Evolutionary conservation across 2,888 invertebrate species (phyloP), one percentile per base, ranked within the genome.

Genomic region (Microctonus brassicae): DNA sequence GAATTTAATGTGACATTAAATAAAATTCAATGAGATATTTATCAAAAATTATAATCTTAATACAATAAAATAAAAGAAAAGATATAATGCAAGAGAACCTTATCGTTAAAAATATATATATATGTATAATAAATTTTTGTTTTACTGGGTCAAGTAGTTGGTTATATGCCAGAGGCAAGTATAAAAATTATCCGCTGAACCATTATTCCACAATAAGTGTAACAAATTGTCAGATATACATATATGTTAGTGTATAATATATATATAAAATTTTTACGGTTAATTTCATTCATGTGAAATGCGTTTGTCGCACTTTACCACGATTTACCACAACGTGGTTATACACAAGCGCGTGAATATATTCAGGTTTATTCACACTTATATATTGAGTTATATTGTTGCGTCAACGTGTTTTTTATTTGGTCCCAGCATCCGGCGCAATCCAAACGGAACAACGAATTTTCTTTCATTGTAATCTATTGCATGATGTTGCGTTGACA

Each of bases 71-170:
- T 36, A 65, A 55, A 29, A 39, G 42, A 57, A 36, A 61, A 61
- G 39, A 60, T 36, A 13, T 10, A 55, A 26, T 55, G n/a, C 53
- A 26, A n/a, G 11, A 13, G 22, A 61, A 33, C 26, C 26, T 66
- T 66, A 66, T 66, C 66, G 39, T 57, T 20, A 11, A 24, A 17
- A 34, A n/a, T 47, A n/a, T 47, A 47, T 47, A 47, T 47, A n/a
- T 17, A 47, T 47, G 17, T 39, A 17, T 17, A 47, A 47, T 55
- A 29, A 55, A 26, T 26, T 26, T n/a, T 26, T 20, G 20, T 20
- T 67, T 58, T 47, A 67, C 20, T 58, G 58, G 58, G 58, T 67
- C 67, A 58, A 29, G 58, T 66, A 42, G 39, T 66, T 36, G 47
- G 17, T 52, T 34, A 22, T 33, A n/a, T 33, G 39, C 62, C 20